Percentiles rank a stretch among this genome's conserved stretches.
phyloP scores from a whole-genome alignment of 2,797 vertebrate genomes.

The Leuciscus waleckii region DNA sequence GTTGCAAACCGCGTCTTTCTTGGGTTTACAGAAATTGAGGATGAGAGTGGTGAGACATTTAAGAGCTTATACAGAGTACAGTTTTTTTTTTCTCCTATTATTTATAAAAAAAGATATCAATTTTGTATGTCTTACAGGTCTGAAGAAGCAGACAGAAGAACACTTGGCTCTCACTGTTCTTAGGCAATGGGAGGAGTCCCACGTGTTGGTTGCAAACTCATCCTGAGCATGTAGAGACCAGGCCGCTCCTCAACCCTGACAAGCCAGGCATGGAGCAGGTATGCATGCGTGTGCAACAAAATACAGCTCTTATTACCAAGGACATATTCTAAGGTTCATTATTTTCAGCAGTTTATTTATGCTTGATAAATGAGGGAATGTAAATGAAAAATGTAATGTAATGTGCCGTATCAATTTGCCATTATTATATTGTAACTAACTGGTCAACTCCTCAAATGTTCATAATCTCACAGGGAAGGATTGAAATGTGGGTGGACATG shows the following conservation, averaged over 20 bases:
- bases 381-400: neutral
- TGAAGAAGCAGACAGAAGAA: constrained; percentile 93
- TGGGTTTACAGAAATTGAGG: constrained; percentile 89
- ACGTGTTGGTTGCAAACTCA: constrained; percentile 87
- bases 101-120: neutral
- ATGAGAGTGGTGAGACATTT: constrained; percentile 88
- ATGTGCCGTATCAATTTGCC: neutral
- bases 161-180: constrained; percentile 89
- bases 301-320: neutral
- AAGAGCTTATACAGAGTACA: neutral
- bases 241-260: constrained; percentile 91
- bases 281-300: neutral
- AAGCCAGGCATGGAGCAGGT: constrained; percentile 98
- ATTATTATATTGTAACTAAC: neutral
- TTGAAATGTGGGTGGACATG: constrained; percentile 99
- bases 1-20: constrained; percentile 90
- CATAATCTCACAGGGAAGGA: constrained; percentile 82
- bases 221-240: constrained; percentile 94
- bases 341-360: neutral
- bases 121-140: constrained; percentile 74
- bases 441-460: neutral
- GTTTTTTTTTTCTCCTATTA: neutral
- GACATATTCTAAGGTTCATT: neutral
- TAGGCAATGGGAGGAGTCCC: constrained; percentile 94
- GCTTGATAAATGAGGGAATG: neutral